Percentiles rank a stretch among this genome's conserved stretches.
Conservation (phyloP, 2,797 vertebrate genomes). For the Centropyge bicolor region DNA sequence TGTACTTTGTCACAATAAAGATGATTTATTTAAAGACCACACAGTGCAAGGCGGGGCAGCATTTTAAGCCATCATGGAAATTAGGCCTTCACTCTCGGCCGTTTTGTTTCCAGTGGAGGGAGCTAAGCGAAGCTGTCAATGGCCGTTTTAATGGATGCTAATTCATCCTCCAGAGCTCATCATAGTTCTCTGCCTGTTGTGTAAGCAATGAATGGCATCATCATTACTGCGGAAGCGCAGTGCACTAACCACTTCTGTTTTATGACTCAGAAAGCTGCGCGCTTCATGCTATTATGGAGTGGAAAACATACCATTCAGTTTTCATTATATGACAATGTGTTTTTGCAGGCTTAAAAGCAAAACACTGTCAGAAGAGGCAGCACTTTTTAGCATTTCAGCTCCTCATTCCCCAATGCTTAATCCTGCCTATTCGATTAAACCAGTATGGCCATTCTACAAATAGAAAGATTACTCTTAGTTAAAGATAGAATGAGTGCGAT, state of each 20-base stretch:
- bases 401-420: slow-evolving; percentile 33
- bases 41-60: slow-evolving; percentile 52
- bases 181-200: slow-evolving; percentile 68
- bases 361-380: slow-evolving; percentile 14
- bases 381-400: slow-evolving; percentile 37
- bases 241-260: slow-evolving; percentile 72
- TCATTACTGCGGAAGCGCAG: slow-evolving; percentile 62
- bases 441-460: slow-evolving; percentile 42
- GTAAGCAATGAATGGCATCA: slow-evolving; percentile 73
- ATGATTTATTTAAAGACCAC: slow-evolving; percentile 78
- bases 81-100: slow-evolving; percentile 63
- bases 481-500: slow-evolving; percentile 39
- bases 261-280: slow-evolving; percentile 67
- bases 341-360: slow-evolving; percentile 56
- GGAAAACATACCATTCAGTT: slow-evolving; percentile 63
- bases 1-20: slow-evolving; percentile 76
- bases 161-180: slow-evolving; percentile 75
- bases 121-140: slow-evolving; percentile 68
- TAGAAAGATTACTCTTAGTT: slow-evolving; percentile 44
- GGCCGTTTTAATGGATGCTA: slow-evolving; percentile 76
- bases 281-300: slow-evolving; percentile 52
- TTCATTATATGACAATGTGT: slow-evolving; percentile 64
- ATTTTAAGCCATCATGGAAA: slow-evolving; percentile 72
- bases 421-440: slow-evolving; percentile 53
- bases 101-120: slow-evolving; percentile 65